Evolutionary conservation across 2,888 invertebrate genomes (phyloP), one percentile per base, ranked within the genome.

Genomic region (Scrobipalpa atriplicella): DNA sequence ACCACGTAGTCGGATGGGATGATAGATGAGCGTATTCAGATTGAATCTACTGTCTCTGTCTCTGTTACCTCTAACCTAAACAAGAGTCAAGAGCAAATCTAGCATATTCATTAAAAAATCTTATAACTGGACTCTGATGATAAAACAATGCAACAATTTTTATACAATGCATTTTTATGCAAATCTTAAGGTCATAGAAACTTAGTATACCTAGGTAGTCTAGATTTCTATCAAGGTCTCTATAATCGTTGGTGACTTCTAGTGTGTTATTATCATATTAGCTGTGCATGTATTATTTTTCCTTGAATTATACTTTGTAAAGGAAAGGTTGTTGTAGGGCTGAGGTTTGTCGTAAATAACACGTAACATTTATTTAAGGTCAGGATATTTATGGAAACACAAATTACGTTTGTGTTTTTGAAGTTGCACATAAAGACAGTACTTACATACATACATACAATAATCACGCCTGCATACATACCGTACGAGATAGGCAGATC

Each of bases 131-230:
- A 47, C n/a, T n/a, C 7, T n/a, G 3, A 47, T n/a, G 47, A 47
- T 16, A n/a, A 43, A 39, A 39, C 8, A 8, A 47, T 10, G 16
- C 16, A 16, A 1, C n/a, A 0, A 16, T 47, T 43, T 43, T 43
- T 43, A 43, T 43, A 16, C 16, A 29, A 13, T 82, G 83, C 80
- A 79, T 85, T 87, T 83, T 84, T 82, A 86, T 85, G 86, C 79
- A 84, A 87, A 87, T 87, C 13, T 3, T 6, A 21, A 56, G 54
- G 54, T 52, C 19, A 11, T 11, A 52, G 68, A 73, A 75, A 71
- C 75, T 73, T 62, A 69, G 68, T 73, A 63, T 66, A 68, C 66
- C 43, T 64, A 65, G 69, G 71, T 67, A 73, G 74, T 71, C 73
- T 73, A 69, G 68, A 73, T 72, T 63, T 68, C 69, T 67, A 71